These are phyloP conservation scores for Lycodopsis pacificus DNA, from an alignment of 2,797 vertebrate genomes.

Conservation along the genomic window DNA sequence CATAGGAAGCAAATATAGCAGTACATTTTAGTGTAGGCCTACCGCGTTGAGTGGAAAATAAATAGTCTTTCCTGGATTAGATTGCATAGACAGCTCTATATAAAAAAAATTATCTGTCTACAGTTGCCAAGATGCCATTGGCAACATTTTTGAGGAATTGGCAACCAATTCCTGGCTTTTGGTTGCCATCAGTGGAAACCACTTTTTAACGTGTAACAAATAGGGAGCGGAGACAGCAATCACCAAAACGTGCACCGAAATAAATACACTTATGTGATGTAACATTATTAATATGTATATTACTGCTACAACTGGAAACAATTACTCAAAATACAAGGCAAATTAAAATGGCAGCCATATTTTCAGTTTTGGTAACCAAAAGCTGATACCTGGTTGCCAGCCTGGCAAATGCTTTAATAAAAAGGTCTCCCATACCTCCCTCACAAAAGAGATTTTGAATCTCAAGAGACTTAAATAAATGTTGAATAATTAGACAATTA, in stretches of 20 bases:
- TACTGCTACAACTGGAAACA: background rate
- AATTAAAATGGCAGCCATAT: background rate
- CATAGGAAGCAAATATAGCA: slow-evolving; percentile 50
- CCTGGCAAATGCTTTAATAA: background rate
- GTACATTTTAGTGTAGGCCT: slow-evolving; percentile 41
- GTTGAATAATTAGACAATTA: background rate
- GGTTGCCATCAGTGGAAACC: no score
- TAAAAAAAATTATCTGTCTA: slow-evolving; percentile 7
- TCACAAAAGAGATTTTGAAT: background rate
- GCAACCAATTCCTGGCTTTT: background rate
- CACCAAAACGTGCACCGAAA: no score
- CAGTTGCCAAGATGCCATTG: background rate
- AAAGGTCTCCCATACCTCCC: background rate
- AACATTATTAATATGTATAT: background rate
- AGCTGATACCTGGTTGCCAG: background rate
- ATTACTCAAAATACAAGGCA: background rate
- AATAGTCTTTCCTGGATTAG: slow-evolving; percentile 51
- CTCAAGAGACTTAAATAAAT: background rate
- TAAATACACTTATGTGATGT: no score
- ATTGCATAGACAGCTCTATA: slow-evolving; percentile 18
- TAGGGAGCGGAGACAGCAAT: no score
- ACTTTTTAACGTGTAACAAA: no score
- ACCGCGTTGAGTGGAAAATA: background rate
- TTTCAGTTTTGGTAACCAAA: background rate
- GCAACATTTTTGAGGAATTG: background rate